These are phyloP conservation scores for Bubo bubo DNA, from an alignment of 2,113 vertebrate genomes.

Conservation along the genomic window DNA sequence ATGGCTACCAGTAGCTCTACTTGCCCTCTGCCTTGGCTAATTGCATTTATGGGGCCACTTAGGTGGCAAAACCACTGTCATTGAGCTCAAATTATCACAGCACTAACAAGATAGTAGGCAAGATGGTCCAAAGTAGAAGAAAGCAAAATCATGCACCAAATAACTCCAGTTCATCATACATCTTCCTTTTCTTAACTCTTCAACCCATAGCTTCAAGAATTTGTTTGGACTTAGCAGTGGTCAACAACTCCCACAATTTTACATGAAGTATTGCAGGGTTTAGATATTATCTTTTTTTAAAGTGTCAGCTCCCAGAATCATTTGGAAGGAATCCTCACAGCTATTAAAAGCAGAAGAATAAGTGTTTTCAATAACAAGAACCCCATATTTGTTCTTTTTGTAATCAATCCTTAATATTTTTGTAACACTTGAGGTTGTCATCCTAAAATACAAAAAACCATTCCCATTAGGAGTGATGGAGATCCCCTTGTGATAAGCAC, in stretches of 20 bases:
- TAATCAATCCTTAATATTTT: neutral
- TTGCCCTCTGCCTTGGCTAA: neutral
- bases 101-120: neutral
- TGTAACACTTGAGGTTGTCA: neutral
- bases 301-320: neutral
- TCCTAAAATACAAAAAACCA: neutral
- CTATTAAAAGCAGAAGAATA: neutral
- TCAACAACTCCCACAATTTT: neutral
- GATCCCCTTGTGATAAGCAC: neutral
- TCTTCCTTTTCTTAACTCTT: neutral
- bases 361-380: neutral
- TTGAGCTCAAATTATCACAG: neutral
- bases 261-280: neutral
- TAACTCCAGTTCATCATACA: neutral
- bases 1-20: neutral
- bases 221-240: neutral
- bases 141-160: neutral
- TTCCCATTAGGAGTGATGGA: neutral
- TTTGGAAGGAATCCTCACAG: neutral
- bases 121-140: neutral
- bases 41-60: neutral
- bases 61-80: neutral
- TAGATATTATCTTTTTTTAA: neutral
- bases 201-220: neutral
- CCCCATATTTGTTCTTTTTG: neutral